Evolutionary conservation across 2,888 invertebrate species (phyloP), one percentile per base, ranked within the genome.

Genomic region (Agonopterix subpropinquella): DNA sequence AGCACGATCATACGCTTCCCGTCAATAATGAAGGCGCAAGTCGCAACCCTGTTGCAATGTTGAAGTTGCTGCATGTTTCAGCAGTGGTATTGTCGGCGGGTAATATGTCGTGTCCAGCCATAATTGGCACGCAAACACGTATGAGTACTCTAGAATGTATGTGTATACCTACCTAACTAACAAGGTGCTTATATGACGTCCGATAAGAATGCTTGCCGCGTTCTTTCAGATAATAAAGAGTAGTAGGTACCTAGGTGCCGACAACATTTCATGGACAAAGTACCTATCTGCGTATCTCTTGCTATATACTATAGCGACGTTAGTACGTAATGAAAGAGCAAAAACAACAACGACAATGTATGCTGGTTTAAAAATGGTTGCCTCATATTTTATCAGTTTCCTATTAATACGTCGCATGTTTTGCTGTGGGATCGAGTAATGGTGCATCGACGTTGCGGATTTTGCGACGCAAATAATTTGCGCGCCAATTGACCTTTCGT

Each of bases 401-500:
- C 28, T 28, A 28, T 28, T 28, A 28, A 28, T 28, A 28, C 28
- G 28, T 28, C 10, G 39, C 18, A 8, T 11, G 45, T n/a, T 11
- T n/a, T 39, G 57, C 58, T 62, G 65, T 62, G 62, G 56, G 55
- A 62, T 53, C 58, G 64, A 8, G 42, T 57, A 70, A 68, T 77
- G 77, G 73, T 83, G 65, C 73, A 80, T 59, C 70, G 67, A 59
- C 70, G 73, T 58, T 79, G 74, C 72, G 73, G 78, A 77, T 85
- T 85, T 81, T 81, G 84, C 85, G 85, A 87, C 86, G 85, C 82
- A 88, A 88, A 87, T 87, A 86, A 86, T 87, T 86, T 86, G 86
- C 82, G 84, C 84, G 87, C 85, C 86, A 87, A 87, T 87, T 88
- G 87, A 87, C 87, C 87, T 88, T 87, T 88, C 85, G 80, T 81